Evolutionary conservation across 1,140 invertebrate species (phyloP), one percentile per base, ranked within the genome.

Genomic region (Macrotrachela quadricornifera): DNA sequence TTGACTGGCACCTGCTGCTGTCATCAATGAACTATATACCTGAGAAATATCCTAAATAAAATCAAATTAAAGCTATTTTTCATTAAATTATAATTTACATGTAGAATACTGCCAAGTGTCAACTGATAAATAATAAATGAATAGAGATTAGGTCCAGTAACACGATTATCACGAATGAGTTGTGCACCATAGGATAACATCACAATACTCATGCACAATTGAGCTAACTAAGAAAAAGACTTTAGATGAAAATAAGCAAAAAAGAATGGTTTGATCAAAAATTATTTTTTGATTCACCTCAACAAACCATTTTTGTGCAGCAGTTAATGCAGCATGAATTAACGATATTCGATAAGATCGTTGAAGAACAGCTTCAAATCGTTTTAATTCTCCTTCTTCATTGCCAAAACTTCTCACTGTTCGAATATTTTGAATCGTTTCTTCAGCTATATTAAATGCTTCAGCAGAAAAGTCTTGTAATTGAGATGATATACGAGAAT

Each of bases 11-110:
- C 69, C 69, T 44, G 66, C 61, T 51, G 68, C 63, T 49, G 70
- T 64, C 70, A 72, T 71, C n/a, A 71, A 50, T 37, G 66, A 67
- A 30, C 66, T 68, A 55, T 65, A 71, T 13, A 71, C 69, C 56
- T 63, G 58, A 41, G 64, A 63, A 38, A 71, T 61, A 43, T 46
- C 56, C 57, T 64, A 43, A 14, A 53, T 15, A 46, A n/a, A n/a
- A n/a, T n/a, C n/a, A n/a, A 30, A 30, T 8, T 30, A 30, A 30
- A 30, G 8, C 8, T 4, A 8, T 30, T 30, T 30, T 2, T 30
- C 21, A 30, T 30, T 4, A 2, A 30, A 30, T 8, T 30, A 30
- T 30, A 30, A 30, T 8, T 30, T 30, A 30, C 21, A 30, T 8
- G 2, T 30, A 30, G 21, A 30, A 44, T 46, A 17, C 37, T 15